Conservation (phyloP, 2,113 vertebrate genomes). For the Stictonetta naevosa region DNA sequence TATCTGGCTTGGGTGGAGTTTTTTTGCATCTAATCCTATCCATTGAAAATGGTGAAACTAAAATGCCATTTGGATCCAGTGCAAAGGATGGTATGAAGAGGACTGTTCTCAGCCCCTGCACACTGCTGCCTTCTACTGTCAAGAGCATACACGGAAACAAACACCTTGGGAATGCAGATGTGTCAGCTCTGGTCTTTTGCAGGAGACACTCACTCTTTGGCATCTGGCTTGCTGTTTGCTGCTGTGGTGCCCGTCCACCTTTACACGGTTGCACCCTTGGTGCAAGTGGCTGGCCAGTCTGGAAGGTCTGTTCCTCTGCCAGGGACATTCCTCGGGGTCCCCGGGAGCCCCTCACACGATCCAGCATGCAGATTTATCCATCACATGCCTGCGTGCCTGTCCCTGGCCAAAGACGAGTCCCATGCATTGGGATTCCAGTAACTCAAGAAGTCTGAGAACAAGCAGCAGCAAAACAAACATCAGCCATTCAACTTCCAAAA, state of each 20-base stretch:
- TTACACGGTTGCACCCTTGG: not conserved
- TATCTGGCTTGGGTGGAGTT: not conserved
- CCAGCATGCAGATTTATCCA: not conserved
- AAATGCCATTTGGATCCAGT: not conserved
- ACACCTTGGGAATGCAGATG: fast-evolving
- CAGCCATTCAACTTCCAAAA: constrained; percentile 8
- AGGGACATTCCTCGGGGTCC: fast-evolving
- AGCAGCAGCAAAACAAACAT: constrained; percentile 25
- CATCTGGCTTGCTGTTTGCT: not conserved
- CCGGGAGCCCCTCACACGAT: not conserved
- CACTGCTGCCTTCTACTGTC: not conserved
- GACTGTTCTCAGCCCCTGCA: fast-evolving
- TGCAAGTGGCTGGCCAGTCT: not conserved
- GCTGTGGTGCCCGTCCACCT: fast-evolving
- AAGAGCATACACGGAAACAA: not conserved
- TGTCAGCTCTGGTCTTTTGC: not conserved
- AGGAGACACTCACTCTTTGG: not conserved
- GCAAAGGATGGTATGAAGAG: fast-evolving
- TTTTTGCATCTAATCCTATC: not conserved
- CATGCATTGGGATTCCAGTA: not conserved
- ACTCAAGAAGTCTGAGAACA: constrained; percentile 31
- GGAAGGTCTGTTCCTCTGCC: not conserved
- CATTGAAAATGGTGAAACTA: not conserved
- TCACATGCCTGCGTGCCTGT: not conserved
- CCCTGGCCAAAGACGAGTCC: not conserved